A percentile compares a stretch with the other conserved stretches of the same genome.
Conservation (phyloP, 2,113 vertebrate species). For the Coptodon rendalli region DNA sequence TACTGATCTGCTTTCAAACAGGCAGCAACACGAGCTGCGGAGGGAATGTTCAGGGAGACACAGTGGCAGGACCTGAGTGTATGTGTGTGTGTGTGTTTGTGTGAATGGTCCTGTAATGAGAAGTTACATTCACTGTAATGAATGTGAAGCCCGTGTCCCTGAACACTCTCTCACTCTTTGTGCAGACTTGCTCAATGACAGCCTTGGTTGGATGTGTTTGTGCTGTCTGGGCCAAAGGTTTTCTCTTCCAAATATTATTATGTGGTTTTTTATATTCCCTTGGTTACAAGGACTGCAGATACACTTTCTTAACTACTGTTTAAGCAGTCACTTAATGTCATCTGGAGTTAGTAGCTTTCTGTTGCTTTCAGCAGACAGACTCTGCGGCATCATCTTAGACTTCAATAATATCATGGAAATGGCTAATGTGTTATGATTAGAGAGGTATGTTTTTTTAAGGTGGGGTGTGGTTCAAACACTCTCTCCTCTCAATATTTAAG, state of each 20-base stretch:
- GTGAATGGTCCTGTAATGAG: conserved; percentile 8
- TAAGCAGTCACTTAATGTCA: background rate
- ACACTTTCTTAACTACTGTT: background rate
- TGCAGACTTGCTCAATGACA: conserved; percentile 7
- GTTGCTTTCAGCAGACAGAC: accelerated
- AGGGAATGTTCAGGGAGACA: conserved; percentile 49
- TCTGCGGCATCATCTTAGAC: background rate
- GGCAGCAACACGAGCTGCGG: conserved; percentile 17
- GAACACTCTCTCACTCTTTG: background rate
- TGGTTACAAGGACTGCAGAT: background rate
- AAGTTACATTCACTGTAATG: conserved; percentile 9
- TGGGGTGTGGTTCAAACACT: background rate
- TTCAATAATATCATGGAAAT: background rate
- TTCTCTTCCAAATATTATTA: background rate
- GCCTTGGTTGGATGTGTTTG: background rate
- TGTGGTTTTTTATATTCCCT: background rate
- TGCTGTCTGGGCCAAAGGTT: conserved; percentile 17
- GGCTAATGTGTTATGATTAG: background rate
- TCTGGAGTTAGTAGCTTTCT: background rate
- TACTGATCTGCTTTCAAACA: conserved; percentile 60
- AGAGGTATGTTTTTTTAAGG: background rate
- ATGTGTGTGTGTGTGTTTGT: background rate
- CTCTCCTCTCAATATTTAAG: background rate
- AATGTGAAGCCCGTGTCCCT: background rate
- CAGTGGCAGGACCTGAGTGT: background rate